A percentile compares a stretch with the other conserved stretches of the same genome.
phyloP scores from a whole-genome alignment of 2,888 invertebrate genomes.

The Coecobrya sp. region DNA sequence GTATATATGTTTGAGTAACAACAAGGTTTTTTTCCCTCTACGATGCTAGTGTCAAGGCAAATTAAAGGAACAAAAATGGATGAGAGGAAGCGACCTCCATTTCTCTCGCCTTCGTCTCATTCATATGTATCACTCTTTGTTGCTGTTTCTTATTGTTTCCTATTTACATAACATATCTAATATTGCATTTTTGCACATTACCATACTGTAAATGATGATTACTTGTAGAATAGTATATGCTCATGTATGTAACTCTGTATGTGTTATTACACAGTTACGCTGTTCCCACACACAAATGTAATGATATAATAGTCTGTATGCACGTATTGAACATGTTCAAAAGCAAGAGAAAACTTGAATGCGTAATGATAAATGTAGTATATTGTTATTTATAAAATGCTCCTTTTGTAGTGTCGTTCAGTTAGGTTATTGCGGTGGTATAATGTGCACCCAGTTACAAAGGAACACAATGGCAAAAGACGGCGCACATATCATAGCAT shows the following conservation, averaged over 20 bases:
- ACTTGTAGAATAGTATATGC: neutral
- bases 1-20: neutral
- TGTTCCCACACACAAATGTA: neutral
- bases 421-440: neutral
- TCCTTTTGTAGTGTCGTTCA: neutral
- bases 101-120: conserved; percentile 43
- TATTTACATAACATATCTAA: conserved; percentile 2
- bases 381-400: conserved; percentile 13
- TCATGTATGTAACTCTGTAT: neutral
- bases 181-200: neutral
- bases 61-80: conserved; percentile 49
- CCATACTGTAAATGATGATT: neutral
- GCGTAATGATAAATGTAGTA: neutral
- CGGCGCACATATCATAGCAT: neutral
- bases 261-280: neutral
- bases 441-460: neutral
- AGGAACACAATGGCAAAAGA: neutral
- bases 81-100: conserved; percentile 59
- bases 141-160: neutral
- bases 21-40: neutral
- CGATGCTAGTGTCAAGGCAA: conserved; percentile 16
- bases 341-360: conserved; percentile 4
- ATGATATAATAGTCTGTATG: no score
- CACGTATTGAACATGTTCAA: neutral
- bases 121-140: conserved; percentile 55